Evolutionary conservation across 2,797 vertebrate genomes (phyloP), one percentile per base, ranked within the genome.

Genomic region (Graptemys geographica): DNA sequence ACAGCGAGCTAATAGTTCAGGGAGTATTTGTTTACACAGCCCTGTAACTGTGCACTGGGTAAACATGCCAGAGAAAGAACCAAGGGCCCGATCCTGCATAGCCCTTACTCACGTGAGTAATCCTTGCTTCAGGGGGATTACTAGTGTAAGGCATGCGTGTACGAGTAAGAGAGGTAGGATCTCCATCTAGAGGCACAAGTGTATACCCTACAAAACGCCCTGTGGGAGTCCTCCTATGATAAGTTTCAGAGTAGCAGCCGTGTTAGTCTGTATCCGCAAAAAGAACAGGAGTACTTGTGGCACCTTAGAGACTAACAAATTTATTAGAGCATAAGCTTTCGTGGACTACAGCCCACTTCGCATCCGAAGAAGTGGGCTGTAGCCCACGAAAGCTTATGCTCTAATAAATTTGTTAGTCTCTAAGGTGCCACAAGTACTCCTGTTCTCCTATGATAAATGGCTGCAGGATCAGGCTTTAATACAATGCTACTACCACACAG

Each of bases 81-180:
- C 47, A 44, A 5, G 1, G 1, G 15, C 80, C 87, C 76, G 52
- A 86, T 57, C 78, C 87, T 84, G 52, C 55, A 47, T 0, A 0
- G 12, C 15, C 23, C 18, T 59, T 49, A 13, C 12, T 49, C 31
- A 15, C 5, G 6, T 1, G 80, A 83, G 65, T 25, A 47, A 37
- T 16, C 28, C 44, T 82, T 51, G 23, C 79, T 57, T 85, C 6
- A n/a, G n/a, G 11, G 28, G 57, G 19, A 41, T 1, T 65, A 28
- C 11, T 1, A 1, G 4, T 37, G 33, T n/a, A 78, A 37, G 51
- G 25, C 56, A n/a, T 0, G 0, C 11, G 1, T 1, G 0, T 0
- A 0, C 25, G n/a, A 27, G 4, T 21, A 52, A 81, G 80, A 18
- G 31, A 31, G 1, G 7, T 27, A 31, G 3, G 57, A 3, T 41